These are phyloP conservation scores for Drosophila kanekoi DNA, from an alignment of 2,888 invertebrate genomes.

Conservation along the genomic window DNA sequence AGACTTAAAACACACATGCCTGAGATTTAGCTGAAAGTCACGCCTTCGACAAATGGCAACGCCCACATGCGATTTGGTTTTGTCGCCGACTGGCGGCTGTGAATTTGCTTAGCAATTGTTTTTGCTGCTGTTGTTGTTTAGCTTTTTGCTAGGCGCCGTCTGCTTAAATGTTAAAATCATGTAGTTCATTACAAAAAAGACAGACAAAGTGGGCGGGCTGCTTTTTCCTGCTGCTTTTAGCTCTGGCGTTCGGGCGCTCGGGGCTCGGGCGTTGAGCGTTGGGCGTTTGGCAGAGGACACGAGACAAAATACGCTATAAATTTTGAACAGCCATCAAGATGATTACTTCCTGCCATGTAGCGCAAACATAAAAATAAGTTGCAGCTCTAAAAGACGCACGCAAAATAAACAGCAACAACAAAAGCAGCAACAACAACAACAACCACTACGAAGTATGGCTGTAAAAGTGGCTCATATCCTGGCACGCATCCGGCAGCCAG, in stretches of 20 bases:
- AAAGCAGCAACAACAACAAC: slow-evolving; percentile 50
- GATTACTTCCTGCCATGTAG: slow-evolving; percentile 79
- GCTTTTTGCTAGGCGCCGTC: slow-evolving; percentile 52
- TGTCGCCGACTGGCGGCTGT: slow-evolving; percentile 51
- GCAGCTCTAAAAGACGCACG: slow-evolving; percentile 60
- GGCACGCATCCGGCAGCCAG: slow-evolving; percentile 69
- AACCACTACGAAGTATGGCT: slow-evolving; percentile 66
- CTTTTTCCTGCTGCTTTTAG: not conserved
- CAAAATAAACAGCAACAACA: slow-evolving; percentile 63
- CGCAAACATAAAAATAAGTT: slow-evolving; percentile 77
- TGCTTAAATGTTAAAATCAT: slow-evolving; percentile 76
- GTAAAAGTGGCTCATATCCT: slow-evolving; percentile 80
- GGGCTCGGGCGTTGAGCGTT: not conserved
- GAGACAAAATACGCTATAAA: slow-evolving; percentile 69
- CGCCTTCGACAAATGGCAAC: slow-evolving; percentile 48
- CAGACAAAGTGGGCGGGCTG: slow-evolving; percentile 5
- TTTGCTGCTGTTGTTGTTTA: slow-evolving; percentile 42
- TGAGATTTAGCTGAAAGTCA: slow-evolving; percentile 52
- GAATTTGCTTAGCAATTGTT: slow-evolving; percentile 60
- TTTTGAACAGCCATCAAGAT: slow-evolving; percentile 79
- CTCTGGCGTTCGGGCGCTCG: not conserved
- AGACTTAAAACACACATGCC: slow-evolving; percentile 17
- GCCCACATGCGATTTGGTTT: slow-evolving; percentile 43
- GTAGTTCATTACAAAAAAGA: slow-evolving; percentile 70
- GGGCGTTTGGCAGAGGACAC: not conserved